Evolutionary conservation across 2,888 invertebrate species (phyloP), one percentile per base, ranked within the genome.

Genomic region (Vanessa cardui): DNA sequence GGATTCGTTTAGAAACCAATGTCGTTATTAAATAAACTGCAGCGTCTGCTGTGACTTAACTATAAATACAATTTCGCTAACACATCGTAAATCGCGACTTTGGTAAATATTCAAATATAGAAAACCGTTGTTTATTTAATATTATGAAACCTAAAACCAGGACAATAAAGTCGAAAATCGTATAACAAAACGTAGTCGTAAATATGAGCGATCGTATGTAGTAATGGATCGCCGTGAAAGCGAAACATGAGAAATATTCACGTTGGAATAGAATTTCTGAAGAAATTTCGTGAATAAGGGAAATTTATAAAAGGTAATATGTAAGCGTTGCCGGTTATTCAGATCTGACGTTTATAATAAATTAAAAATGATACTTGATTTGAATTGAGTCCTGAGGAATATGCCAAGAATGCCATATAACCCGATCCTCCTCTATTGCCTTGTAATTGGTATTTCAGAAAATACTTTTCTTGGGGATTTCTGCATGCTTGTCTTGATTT

Each of bases 141-240:
- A 59, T 26, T 59, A 6, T 59, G n/a, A 18, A 20, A 49, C 39
- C 45, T 49, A 33, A 31, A 26, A 0, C 7, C n/a, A 6, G 8
- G 12, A n/a, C 18, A 54, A 47, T 66, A 69, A 47, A 58, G 66
- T 66, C n/a, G 44, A 59, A 62, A 66, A 54, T 69, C 44, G 21
- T 46, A 33, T 20, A 59, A 50, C 39, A 6, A n/a, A 52, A 52
- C 50, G 9, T 47, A 58, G 47, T 62, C n/a, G 39, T 62, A 65
- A 65, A 62, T 62, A 54, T 54, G 62, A 69, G 54, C 62, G 52
- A 69, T 62, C 61, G 62, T 44, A 47, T 20, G 18, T 50, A 45
- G 61, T 70, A 68, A 68, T 70, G 64, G 61, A 70, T 64, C 61
- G 58, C 58, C 52, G 52, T 58, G 66, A 69, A 66, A 62, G 59